A percentile compares a stretch with the other conserved stretches of the same genome.
Evolutionary conservation across 2,888 invertebrate genomes (phyloP).

Genomic region (Lepidonotus clava): DNA sequence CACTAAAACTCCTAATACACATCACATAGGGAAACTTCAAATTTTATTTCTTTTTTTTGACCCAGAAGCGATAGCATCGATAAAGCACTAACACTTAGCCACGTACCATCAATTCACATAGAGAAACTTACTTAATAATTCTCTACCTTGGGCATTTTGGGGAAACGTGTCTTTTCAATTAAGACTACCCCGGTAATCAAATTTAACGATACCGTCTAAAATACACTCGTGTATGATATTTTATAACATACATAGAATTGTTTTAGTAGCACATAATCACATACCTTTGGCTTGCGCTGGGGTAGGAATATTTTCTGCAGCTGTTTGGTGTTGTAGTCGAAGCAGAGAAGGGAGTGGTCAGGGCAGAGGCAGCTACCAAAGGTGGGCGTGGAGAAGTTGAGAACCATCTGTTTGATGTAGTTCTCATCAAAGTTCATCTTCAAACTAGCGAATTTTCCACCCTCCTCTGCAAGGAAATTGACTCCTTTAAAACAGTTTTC

Average conservation of each 20-base stretch:
- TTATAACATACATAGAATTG: not conserved
- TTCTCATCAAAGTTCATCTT: constrained; percentile 76
- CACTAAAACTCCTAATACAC: no score
- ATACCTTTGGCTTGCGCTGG: constrained; percentile 39
- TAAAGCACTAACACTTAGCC: no score
- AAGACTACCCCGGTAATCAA: no score
- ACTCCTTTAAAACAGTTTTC: no score
- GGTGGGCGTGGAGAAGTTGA: constrained; percentile 71
- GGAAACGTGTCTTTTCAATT: no score
- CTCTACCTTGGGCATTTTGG: no score
- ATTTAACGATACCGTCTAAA: no score
- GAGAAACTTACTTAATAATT: no score
- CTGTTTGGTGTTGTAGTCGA: constrained; percentile 71
- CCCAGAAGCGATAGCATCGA: no score
- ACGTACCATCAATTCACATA: no score
- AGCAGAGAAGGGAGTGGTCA: constrained; percentile 69
- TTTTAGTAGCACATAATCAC: not conserved
- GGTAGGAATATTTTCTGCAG: constrained; percentile 73
- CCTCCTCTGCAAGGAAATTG: constrained; percentile 1
- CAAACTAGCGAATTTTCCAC: constrained; percentile 54
- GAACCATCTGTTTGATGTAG: constrained; percentile 70
- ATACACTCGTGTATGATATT: not conserved
- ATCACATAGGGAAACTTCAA: no score
- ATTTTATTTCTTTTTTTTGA: no score
- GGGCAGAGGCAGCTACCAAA: constrained; percentile 72